These are phyloP conservation scores for Pycnonotus jocosus DNA, from an alignment of 2,113 vertebrate genomes.

Conservation along the genomic window DNA sequence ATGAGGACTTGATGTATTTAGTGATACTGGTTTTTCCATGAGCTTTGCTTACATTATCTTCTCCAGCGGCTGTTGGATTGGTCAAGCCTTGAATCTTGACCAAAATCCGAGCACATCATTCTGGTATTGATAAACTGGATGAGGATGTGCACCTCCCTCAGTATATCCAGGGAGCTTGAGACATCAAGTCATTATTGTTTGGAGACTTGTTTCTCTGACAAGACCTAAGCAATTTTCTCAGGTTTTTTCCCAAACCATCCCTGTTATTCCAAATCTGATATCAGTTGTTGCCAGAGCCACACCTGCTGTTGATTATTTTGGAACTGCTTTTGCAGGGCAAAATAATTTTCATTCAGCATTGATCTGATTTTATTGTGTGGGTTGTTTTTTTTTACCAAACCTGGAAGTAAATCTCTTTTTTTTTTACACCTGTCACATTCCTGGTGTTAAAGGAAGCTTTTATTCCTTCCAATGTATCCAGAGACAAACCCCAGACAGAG, in stretches of 20 bases:
- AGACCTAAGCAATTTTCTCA: not conserved
- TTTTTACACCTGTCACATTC: not conserved
- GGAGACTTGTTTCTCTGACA: not conserved
- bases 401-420: not conserved
- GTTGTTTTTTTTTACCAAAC: not conserved
- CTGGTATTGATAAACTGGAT: not conserved
- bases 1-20: not conserved
- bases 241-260: not conserved
- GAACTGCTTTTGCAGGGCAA: not conserved
- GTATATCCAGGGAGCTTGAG: not conserved
- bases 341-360: not conserved
- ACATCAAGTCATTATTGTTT: not conserved
- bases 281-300: not conserved
- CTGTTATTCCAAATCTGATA: not conserved
- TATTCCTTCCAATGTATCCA: not conserved
- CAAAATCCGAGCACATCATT: not conserved
- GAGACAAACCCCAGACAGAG: not conserved
- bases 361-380: not conserved
- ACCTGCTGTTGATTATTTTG: not conserved
- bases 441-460: not conserved
- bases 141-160: not conserved
- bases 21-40: not conserved
- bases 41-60: not conserved
- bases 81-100: too few relatives aligned
- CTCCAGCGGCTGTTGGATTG: not conserved